Evolutionary conservation across 2,113 vertebrate genomes (phyloP).

Genomic region (Caloenas nicobarica): DNA sequence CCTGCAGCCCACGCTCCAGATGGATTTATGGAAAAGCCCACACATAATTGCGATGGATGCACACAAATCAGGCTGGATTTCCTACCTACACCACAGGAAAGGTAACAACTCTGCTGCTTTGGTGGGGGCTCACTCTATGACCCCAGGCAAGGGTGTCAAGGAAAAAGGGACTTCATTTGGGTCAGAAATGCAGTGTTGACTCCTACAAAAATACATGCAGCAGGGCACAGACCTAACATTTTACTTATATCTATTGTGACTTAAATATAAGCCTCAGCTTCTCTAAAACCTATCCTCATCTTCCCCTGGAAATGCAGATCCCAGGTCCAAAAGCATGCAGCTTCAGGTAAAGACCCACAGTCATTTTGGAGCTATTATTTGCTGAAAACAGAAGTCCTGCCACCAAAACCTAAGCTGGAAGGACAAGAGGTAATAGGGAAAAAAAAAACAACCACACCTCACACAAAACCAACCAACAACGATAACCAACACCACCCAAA

Average conservation of each 20-base stretch:
- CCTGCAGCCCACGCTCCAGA: background rate
- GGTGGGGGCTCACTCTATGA: background rate
- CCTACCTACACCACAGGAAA: background rate
- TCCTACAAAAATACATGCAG: background rate
- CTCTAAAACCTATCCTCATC: background rate
- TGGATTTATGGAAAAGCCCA: background rate
- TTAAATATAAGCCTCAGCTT: background rate
- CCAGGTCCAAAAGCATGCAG: background rate
- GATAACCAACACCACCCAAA: too few relatives aligned
- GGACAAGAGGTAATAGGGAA: background rate
- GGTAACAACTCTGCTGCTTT: background rate
- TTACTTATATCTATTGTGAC: background rate
- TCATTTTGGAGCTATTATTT: fast-evolving
- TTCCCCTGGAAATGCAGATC: background rate
- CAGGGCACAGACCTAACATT: background rate
- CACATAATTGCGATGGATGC: background rate
- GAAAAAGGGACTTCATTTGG: background rate
- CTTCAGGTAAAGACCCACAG: background rate
- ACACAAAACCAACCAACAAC: too few relatives aligned
- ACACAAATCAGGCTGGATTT: background rate
- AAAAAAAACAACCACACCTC: too few relatives aligned
- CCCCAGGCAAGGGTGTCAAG: background rate
- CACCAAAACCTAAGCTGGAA: background rate
- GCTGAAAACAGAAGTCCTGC: background rate
- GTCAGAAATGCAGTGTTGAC: background rate